Evolutionary conservation across 2,888 invertebrate species (phyloP), one percentile per base, ranked within the genome.

Genomic region (Apoda limacodes): DNA sequence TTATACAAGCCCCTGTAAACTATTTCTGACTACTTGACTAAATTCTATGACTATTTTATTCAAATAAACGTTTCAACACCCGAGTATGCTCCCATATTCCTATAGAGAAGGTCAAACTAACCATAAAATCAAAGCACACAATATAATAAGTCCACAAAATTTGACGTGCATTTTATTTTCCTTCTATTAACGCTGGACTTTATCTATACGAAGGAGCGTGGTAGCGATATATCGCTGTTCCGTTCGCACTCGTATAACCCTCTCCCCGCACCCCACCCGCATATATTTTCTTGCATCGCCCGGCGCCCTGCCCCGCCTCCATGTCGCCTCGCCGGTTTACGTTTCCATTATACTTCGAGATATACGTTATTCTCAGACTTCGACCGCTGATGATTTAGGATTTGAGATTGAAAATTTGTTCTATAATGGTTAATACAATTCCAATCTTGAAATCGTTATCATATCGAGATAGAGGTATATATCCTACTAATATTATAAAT

Each of bases 81-180:
- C n/a, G n/a, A n/a, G n/a, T n/a, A n/a, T n/a, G n/a, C n/a, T n/a
- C n/a, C n/a, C n/a, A n/a, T n/a, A n/a, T n/a, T n/a, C n/a, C n/a
- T n/a, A n/a, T n/a, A n/a, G n/a, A n/a, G n/a, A 62, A 64, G 62
- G 60, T 60, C 55, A 60, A 50, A 43, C 41, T 46, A 55, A 60
- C 55, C 55, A 58, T 48, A 58, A 52, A 47, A 52, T 44, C 42
- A 46, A 48, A 48, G 48, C 47, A 52, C 43, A 46, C 50, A 50
- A 52, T 46, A 48, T 55, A 52, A 55, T 56, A 61, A 60, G 54
- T 45, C n/a, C 45, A 43, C 59, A 50, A 58, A 66, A 61, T 64
- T 66, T 66, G 60, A 59, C 56, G 53, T 66, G 66, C 67, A 70
- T 65, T 71, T 64, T 65, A 60, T 72, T 70, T 74, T 69, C 58